Percentiles rank a stretch among this genome's conserved stretches.
Conservation (phyloP, 2,113 vertebrate species). For the Mungos mungo region DNA sequence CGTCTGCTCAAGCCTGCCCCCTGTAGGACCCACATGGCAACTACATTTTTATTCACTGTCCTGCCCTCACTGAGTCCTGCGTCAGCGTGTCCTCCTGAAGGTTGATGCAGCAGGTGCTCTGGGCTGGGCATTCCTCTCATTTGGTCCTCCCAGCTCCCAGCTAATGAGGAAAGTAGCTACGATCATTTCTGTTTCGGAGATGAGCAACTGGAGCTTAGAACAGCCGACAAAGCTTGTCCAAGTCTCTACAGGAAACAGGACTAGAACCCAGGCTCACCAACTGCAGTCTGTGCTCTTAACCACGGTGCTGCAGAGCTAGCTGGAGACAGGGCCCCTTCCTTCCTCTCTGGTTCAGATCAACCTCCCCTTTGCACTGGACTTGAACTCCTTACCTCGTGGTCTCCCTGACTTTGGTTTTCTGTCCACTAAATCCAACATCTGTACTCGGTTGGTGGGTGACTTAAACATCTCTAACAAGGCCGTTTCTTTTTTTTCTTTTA, state of each 20-base stretch:
- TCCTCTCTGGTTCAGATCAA: neutral
- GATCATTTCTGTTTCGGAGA: neutral
- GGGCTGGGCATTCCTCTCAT: neutral
- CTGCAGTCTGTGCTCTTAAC: neutral
- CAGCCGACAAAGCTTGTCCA: neutral
- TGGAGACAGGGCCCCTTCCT: neutral
- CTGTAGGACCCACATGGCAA: neutral
- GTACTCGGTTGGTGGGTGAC: neutral
- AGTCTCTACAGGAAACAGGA: neutral
- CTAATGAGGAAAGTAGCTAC: neutral
- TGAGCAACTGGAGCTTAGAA: neutral
- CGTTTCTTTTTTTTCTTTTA: too few relatives aligned
- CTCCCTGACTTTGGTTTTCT: neutral
- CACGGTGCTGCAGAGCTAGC: fast-evolving
- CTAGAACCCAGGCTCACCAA: neutral
- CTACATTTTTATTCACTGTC: neutral
- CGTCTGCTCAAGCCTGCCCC: neutral
- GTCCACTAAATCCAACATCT: neutral
- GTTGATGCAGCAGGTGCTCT: neutral
- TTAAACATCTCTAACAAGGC: conserved; percentile 9
- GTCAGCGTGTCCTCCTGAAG: fast-evolving
- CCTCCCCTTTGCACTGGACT: neutral
- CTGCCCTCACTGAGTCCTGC: neutral
- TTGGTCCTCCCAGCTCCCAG: neutral
- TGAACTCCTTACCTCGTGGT: neutral